Evolutionary conservation across 2,113 vertebrate genomes (phyloP), one percentile per base, ranked within the genome.

Genomic region (Larimichthys polyactis): DNA sequence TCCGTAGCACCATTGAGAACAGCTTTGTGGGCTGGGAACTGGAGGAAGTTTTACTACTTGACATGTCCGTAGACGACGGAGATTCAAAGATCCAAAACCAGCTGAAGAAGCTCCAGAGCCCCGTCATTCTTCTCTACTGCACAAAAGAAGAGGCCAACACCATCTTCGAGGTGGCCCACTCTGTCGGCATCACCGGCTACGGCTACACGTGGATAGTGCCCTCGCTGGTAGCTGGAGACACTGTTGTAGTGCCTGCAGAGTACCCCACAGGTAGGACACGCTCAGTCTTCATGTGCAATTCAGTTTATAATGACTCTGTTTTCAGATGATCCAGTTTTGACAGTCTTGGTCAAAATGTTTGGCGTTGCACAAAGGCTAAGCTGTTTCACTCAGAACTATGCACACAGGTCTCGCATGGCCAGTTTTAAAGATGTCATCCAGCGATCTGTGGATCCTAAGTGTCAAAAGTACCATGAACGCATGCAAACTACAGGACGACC

Each of bases 21-120:
- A 99, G 98, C 93, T 99, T 99, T 29, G 98, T 99, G 90, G 98
- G 98, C 75, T 99, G 98, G 98, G 98, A 99, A 85, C 91, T 99
- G 84, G 98, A 99, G 92, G 98, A 99, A 74, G 98, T 99, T 32
- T 93, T 99, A 6, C 93, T 99, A n/a, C 94, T 99, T 59, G 98
- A 99, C 91, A 98, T 99, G 97, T 98, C 98, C 1, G 94, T 97
- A 78, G 98, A 99, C 0, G 98, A 99, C 16, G 97, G 98, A 1
- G 97, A 99, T 87, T 97, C 97, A 16, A 99, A 99, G 93, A 99
- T 99, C 92, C 98, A 99, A 94, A 99, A 99, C 94, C 98, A 99
- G 94, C 95, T 99, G 85, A 99, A 99, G 95, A 99, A 99, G 91
- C 97, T 99, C 40, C 97, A 99, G 90, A 99, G 98, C 89, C 98